Conservation (phyloP, 1,140 invertebrate species). For the Heliconius hewitsoni region DNA sequence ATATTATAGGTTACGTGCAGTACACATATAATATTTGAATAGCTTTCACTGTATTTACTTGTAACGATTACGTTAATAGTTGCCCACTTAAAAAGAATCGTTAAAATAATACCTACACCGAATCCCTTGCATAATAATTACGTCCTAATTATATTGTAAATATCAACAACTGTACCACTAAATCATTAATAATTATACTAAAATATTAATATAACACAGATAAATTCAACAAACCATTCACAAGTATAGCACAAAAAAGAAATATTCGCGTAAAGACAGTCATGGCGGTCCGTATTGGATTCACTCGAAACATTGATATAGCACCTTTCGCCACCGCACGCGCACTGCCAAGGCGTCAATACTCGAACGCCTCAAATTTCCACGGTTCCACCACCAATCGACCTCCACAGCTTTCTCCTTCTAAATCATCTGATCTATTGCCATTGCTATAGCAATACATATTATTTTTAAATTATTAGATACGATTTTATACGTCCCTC, state of each 20-base stretch:
- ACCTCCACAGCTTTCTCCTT: constrained; percentile 70
- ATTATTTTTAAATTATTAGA: background rate
- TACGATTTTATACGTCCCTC: background rate
- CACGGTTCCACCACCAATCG: constrained; percentile 57
- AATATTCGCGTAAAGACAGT: constrained; percentile 61
- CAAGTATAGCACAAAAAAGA: constrained; percentile 67
- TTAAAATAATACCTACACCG: constrained; percentile 51
- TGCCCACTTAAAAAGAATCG: constrained; percentile 38
- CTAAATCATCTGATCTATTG: constrained; percentile 28
- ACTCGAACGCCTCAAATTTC: constrained; percentile 36
- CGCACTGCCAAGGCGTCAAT: constrained; percentile 56
- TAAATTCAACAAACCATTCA: constrained; percentile 64
- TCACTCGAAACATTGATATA: constrained; percentile 57
- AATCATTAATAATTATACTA: constrained; percentile 12
- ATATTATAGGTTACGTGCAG: constrained; percentile 36
- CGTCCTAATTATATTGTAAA: constrained; percentile 24
- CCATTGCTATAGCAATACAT: background rate
- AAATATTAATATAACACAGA: constrained; percentile 37
- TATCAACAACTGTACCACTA: constrained; percentile 14
- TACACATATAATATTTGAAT: constrained; percentile 47
- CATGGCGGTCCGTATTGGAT: constrained; percentile 52
- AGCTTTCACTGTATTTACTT: constrained; percentile 66
- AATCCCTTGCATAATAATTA: constrained; percentile 72
- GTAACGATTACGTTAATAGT: constrained; percentile 64
- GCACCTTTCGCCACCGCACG: constrained; percentile 72